Base-by-base conservation (phyloP, 2,797 vertebrate species). In the Podargus strigoides region DNA sequence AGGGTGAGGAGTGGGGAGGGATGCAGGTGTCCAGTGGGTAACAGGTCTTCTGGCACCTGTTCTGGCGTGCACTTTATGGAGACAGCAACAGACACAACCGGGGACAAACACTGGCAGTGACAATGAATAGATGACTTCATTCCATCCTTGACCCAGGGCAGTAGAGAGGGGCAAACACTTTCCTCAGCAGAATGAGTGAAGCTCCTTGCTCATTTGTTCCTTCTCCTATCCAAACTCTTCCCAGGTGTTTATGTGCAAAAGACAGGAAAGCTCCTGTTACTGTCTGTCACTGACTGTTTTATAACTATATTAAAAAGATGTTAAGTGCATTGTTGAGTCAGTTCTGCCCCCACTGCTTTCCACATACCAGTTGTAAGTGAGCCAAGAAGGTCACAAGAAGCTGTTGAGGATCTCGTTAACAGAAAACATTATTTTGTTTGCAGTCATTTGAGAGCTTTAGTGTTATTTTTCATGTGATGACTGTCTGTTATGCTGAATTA, bases 141-240 rank as follows among this genome's bases (percentile, higher is more conserved):
- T 66, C 68, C 0, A 0, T 78, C 30, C 79, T 66, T 49, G 24
- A 37, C 37, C 4, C 15, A 17, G 19, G 53, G 62, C 58, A 81
- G 37, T 6, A 66, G n/a, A 53, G 30, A 60, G 41, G 63, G 41
- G 37, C 52, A 77, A 34, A 41, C 1, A 5, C 21, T 74, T 49
- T 37, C 15, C 21, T 39, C 1, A 0, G 37, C 42, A 81, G 58
- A 81, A 37, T 12, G 39, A 73, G 20, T 0, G 0, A 64, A 86
- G 13, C 23, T 78, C n/a, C 27, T 47, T 68, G 12, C 21, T 86
- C 4, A 1, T 52, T 88, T n/a, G 17, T 77, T 63, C 28, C 8
- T 76, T 85, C 36, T 92, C 5, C 69, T 78, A 15, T 42, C 32
- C 17, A 36, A 47, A 78, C 24, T 32, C 12, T 85, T 89, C 12